A percentile compares a stretch with the other conserved stretches of the same genome.
Evolutionary conservation across 2,888 invertebrate genomes (phyloP).

Genomic region (Macropis europaea): DNA sequence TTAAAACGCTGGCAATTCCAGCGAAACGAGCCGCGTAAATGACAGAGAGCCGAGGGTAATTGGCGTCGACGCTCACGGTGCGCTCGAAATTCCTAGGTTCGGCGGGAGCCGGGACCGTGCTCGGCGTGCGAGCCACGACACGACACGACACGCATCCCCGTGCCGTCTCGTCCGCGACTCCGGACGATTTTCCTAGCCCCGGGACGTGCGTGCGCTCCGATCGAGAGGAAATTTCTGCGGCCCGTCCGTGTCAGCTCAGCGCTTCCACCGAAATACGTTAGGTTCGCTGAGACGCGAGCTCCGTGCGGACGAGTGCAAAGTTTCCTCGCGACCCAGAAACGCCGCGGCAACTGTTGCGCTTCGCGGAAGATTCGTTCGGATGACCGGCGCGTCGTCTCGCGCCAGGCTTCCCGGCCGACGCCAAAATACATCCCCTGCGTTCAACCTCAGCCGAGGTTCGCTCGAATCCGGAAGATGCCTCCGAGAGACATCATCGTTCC

Average conservation of each 20-base stretch:
- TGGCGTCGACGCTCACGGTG: conserved; percentile 29
- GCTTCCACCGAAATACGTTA: too few relatives aligned
- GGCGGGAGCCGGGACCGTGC: conserved; percentile 18
- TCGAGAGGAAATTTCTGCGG: not conserved
- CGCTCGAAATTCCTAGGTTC: conserved; percentile 40
- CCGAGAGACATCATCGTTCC: too few relatives aligned
- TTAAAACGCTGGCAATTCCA: conserved; percentile 34
- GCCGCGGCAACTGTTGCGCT: conserved; percentile 48
- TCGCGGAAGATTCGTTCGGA: conserved; percentile 18
- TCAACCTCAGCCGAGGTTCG: too few relatives aligned
- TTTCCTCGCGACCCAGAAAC: conserved; percentile 35
- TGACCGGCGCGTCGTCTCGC: not conserved
- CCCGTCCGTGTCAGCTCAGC: too few relatives aligned
- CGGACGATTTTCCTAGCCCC: conserved; percentile 33
- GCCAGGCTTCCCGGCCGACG: too few relatives aligned
- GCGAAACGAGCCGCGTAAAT: conserved; percentile 34
- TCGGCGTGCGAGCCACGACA: conserved; percentile 18
- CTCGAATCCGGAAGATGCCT: too few relatives aligned
- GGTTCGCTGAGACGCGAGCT: too few relatives aligned
- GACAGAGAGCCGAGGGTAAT: conserved; percentile 39
- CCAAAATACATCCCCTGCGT: too few relatives aligned
- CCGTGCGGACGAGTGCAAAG: conserved; percentile 16
- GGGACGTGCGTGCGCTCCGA: conserved; percentile 31
- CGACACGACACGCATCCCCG: not conserved
- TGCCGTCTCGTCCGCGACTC: conserved; percentile 22